Conservation (phyloP, 2,888 invertebrate species). For the Labia minor region DNA sequence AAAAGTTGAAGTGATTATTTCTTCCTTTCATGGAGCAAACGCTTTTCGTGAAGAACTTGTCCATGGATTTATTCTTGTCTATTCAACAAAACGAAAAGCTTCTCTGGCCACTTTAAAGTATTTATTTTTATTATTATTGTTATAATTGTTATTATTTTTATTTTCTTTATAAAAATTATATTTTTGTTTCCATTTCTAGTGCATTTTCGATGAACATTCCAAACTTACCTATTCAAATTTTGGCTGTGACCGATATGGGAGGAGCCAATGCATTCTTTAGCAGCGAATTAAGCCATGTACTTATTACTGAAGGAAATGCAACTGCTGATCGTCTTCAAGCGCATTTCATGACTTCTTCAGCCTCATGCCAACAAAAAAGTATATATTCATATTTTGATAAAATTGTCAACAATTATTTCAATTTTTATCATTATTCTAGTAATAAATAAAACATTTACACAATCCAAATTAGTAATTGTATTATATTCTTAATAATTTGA, state of each 20-base stretch:
- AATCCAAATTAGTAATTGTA: no score
- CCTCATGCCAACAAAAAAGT: constrained; percentile 79
- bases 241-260: constrained; percentile 83
- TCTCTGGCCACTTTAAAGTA: constrained; percentile 85
- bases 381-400: constrained; percentile 21
- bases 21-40: constrained; percentile 89
- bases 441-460: no score
- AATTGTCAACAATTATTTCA: no score
- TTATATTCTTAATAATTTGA: no score
- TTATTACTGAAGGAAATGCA: constrained; percentile 87
- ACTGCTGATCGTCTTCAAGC: constrained; percentile 81
- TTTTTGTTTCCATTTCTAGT: constrained; percentile 38
- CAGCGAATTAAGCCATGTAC: constrained; percentile 75
- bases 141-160: not conserved
- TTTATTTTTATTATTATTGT: constrained; percentile 29
- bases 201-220: constrained; percentile 89
- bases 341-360: constrained; percentile 83
- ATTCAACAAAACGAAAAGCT: constrained; percentile 88
- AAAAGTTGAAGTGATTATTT: constrained; percentile 80
- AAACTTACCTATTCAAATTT: constrained; percentile 84
- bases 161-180: not conserved
- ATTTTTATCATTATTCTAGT: no score
- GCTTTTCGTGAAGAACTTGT: constrained; percentile 84
- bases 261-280: constrained; percentile 84
- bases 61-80: constrained; percentile 90